Base-by-base conservation (phyloP, 2,113 vertebrate genomes). In the Rhynchopsitta pachyrhyncha region DNA sequence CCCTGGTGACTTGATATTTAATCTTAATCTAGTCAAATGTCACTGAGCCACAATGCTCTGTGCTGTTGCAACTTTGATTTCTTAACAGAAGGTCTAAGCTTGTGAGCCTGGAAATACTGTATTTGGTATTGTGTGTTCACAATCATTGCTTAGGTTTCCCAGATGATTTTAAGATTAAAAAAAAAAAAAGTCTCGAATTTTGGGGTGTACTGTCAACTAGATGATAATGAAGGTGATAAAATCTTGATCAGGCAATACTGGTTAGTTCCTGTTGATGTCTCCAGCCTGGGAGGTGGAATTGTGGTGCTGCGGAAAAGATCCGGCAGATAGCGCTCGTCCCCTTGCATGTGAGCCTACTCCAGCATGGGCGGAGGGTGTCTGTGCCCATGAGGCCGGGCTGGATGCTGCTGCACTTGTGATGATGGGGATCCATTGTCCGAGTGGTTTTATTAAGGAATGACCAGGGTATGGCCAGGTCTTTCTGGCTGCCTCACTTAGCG, bases 281-380 rank as follows among this genome's bases (percentile, higher is more conserved):
- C 10, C 2, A 16, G 7, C 19, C 1, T 2, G 13, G 74, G 19
- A 27, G 22, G 27, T 33, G 73, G 4, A 1, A 7, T 0, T 13
- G 66, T 0, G 0, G 17, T 24, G 41, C 50, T 64, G 53, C 5
- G 1, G 71, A 5, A 7, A 7, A 46, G 41, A 4, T 31, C 33
- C 2, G 0, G 75, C 71, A 47, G 75, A 35, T 37, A 87, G 77
- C 42, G 29, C 47, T 42, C 11, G 2, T 37, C 64, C 53, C 60
- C n/a, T 35, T 42, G 44, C 1, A 0, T 2, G 53, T 1, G 47
- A 46, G 0, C 47, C 9, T 29, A 14, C 28, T 3, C 1, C 0
- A 2, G 33, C 52, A 27, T 29, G 14, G 44, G n/a, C 6, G 25
- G 41, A 5, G 9, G 3, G 9, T 18, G 64, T 63, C 62, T 7